Evolutionary conservation across 1,140 invertebrate genomes (phyloP), one percentile per base, ranked within the genome.

Genomic region (Tetramorium simillimum): DNA sequence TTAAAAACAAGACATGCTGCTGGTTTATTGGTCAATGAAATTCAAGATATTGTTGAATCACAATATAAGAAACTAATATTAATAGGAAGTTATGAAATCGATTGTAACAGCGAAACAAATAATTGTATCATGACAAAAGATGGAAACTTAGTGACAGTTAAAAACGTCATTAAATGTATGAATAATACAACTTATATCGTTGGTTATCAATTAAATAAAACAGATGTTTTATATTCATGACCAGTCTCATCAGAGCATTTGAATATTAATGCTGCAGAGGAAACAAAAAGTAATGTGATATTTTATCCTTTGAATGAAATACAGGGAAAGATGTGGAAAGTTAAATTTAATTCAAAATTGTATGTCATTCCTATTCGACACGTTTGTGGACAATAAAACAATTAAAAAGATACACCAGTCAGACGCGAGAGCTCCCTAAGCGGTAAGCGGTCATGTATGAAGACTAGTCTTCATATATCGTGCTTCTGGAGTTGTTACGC

Each of bases 261-360:
- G 14, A n/a, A 60, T 12, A 76, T 76, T 40, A n/a, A 76, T 60
- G 21, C 3, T 76, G 37, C 4, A 60, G 37, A 76, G 2, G 72
- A 76, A 76, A 58, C 40, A 75, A 76, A 43, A 60, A 60, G 37
- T 58, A 75, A 75, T 24, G 9, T 76, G 14, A 43, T 76, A 60
- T 60, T 0, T 76, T 76, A 6, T 76, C 37, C 53, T 60, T 60
- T 60, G 37, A 0, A 76, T 43, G 72, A 75, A 75, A 75, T 75
- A 58, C 51, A 58, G 5, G 51, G 51, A 46, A 75, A 75, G n/a
- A 40, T 75, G 51, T 75, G 72, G 72, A 75, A 75, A 75, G 43
- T 75, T 58, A 75, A 75, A 75, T 75, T 75, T 75, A 60, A 58
- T 75, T 75, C 72, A 24, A 75, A 75, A 75, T 75, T 75, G n/a